Conservation (phyloP, 2,797 vertebrate species). For the Malacoctenus gilli region DNA sequence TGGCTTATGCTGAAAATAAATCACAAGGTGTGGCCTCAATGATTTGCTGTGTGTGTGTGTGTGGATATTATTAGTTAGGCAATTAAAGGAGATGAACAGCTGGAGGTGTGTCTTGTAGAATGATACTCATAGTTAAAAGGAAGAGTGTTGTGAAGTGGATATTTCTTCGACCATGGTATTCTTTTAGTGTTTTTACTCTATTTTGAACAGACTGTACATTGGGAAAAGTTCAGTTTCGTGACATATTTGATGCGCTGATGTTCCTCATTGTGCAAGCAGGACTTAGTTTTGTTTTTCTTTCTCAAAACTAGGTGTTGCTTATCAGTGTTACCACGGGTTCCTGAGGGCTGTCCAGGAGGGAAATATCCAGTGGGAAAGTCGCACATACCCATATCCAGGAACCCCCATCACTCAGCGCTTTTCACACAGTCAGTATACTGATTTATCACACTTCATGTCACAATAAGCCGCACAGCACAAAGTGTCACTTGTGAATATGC, state of each 20-base stretch:
- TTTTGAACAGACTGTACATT: no score
- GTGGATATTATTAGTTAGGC: no score
- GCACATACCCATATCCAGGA: constrained; percentile 98
- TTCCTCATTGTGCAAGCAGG: not conserved
- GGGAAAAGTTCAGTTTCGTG: not conserved
- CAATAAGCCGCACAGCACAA: not conserved
- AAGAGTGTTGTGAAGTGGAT: no score
- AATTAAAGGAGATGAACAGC: no score
- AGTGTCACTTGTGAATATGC: not conserved
- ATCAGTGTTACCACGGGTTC: constrained; percentile 98
- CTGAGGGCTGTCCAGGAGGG: constrained; percentile 97
- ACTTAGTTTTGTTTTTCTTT: constrained; percentile 13
- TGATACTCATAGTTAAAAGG: no score
- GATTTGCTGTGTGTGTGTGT: no score
- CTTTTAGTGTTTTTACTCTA: no score
- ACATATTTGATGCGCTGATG: not conserved
- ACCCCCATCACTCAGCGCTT: constrained; percentile 99
- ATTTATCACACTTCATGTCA: not conserved
- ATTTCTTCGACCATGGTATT: no score
- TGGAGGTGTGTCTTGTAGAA: no score
- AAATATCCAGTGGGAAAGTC: constrained; percentile 98
- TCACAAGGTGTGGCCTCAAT: no score
- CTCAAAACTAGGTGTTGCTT: constrained; percentile 88
- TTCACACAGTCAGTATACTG: constrained; percentile 91
- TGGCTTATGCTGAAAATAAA: no score